phyloP scores from a whole-genome alignment of 1,140 invertebrate genomes.

The Drosophila navojoa region DNA sequence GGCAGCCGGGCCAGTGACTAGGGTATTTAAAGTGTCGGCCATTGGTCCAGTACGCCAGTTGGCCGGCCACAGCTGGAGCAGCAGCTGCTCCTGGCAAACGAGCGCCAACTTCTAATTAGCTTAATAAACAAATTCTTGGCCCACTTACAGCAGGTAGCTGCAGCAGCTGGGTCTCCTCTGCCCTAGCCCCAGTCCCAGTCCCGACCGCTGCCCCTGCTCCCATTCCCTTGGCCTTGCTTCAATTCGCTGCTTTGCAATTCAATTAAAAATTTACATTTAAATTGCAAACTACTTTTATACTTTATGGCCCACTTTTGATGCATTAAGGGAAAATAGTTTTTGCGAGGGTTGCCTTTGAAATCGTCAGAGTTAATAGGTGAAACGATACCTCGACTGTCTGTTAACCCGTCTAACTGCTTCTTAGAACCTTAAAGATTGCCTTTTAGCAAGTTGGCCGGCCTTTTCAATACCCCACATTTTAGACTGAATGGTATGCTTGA shows the following conservation, averaged over 20 bases:
- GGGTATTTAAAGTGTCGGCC: conserved; percentile 52
- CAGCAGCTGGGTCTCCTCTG: not conserved
- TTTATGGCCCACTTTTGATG: conserved; percentile 36
- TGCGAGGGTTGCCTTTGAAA: not conserved
- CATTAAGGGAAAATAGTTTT: not conserved
- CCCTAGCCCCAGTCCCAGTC: not conserved
- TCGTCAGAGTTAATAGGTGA: not conserved
- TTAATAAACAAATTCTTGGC: conserved; percentile 52
- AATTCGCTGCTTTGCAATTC: conserved; percentile 54
- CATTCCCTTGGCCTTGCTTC: not conserved
- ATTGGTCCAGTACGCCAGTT: not conserved
- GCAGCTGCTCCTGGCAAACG: conserved; percentile 6
- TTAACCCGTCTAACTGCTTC: too few relatives aligned
- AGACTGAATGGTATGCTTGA: too few relatives aligned
- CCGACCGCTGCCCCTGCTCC: too few relatives aligned
- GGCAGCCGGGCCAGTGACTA: not conserved
- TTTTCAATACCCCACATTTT: too few relatives aligned
- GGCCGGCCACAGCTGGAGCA: not conserved
- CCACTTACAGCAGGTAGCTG: conserved; percentile 31
- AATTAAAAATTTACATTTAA: conserved; percentile 84
- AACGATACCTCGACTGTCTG: too few relatives aligned
- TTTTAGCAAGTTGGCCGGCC: too few relatives aligned
- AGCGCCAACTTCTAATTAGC: conserved; percentile 58
- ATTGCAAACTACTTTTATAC: conserved; percentile 78
- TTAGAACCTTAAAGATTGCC: too few relatives aligned